Conservation (phyloP, 2,888 invertebrate genomes). For the Boloria euphrosyne region DNA sequence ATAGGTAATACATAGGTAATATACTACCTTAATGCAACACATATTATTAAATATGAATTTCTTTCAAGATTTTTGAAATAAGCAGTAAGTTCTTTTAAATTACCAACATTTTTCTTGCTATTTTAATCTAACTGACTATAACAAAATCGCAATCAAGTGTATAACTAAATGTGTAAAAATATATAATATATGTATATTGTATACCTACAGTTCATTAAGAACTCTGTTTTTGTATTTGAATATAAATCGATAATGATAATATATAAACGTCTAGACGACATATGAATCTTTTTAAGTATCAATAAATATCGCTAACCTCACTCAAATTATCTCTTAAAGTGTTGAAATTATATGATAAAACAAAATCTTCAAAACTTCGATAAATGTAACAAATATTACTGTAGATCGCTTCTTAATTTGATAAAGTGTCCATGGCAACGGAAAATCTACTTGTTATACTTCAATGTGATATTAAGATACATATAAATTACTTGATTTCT, state of each 20-base stretch:
- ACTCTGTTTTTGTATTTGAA: constrained; percentile 12
- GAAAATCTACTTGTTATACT: neutral
- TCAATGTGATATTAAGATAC: constrained; percentile 6
- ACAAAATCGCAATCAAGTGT: neutral
- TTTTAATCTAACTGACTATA: constrained; percentile 8
- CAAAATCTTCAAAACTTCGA: neutral
- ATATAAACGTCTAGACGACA: neutral
- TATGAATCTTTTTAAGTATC: constrained; percentile 18
- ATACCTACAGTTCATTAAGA: constrained; percentile 14
- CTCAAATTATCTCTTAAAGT: constrained; percentile 10
- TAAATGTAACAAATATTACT: neutral
- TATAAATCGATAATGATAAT: neutral
- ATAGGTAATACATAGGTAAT: too few relatives aligned
- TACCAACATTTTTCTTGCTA: too few relatives aligned
- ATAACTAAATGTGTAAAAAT: neutral
- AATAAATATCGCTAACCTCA: constrained; percentile 8
- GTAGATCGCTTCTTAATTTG: constrained; percentile 9
- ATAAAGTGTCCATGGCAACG: constrained; percentile 10
- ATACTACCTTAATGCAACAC: too few relatives aligned
- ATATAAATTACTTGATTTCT: constrained; percentile 16
- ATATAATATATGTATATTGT: neutral
- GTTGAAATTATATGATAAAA: constrained; percentile 19
- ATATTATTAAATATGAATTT: too few relatives aligned
- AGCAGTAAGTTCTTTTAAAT: too few relatives aligned
- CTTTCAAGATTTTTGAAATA: too few relatives aligned